phyloP scores from a whole-genome alignment of 2,888 invertebrate genomes.

The Pristionchus arcanus region DNA sequence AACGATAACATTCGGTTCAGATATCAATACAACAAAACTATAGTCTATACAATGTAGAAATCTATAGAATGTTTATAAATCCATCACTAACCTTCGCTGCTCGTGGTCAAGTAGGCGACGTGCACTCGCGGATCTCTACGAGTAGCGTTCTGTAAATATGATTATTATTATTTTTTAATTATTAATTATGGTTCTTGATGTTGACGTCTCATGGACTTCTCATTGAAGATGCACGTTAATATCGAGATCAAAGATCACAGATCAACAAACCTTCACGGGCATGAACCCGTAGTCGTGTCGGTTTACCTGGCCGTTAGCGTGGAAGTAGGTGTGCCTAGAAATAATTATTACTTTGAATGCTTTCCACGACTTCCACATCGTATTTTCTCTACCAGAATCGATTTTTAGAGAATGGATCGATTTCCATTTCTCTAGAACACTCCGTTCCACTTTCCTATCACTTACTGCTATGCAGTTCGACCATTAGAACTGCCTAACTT shows the following conservation, averaged over 20 bases:
- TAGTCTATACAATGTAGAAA: too few species aligned
- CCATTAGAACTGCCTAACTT: neutral
- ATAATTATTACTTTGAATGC: neutral
- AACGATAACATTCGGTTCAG: too few species aligned
- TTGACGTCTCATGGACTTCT: too few species aligned
- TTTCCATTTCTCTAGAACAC: neutral
- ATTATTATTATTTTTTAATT: neutral
- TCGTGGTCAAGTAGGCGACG: constrained; percentile 77
- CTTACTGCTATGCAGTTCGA: neutral
- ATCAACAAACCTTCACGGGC: constrained; percentile 72
- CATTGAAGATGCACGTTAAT: too few species aligned
- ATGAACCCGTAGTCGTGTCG: constrained; percentile 78
- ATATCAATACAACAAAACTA: too few species aligned
- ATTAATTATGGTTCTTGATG: neutral
- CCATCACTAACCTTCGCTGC: constrained; percentile 75
- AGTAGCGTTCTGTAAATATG: constrained; percentile 69
- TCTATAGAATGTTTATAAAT: too few species aligned
- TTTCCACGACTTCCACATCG: neutral
- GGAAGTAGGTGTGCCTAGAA: constrained; percentile 76
- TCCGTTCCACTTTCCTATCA: constrained; percentile 10
- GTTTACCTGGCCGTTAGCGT: constrained; percentile 68
- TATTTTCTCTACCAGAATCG: neutral
- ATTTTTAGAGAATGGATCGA: neutral
- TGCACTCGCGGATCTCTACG: constrained; percentile 77
- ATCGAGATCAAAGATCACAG: neutral